phyloP scores from a whole-genome alignment of 2,888 invertebrate genomes.

The Trachelus tabidus region DNA sequence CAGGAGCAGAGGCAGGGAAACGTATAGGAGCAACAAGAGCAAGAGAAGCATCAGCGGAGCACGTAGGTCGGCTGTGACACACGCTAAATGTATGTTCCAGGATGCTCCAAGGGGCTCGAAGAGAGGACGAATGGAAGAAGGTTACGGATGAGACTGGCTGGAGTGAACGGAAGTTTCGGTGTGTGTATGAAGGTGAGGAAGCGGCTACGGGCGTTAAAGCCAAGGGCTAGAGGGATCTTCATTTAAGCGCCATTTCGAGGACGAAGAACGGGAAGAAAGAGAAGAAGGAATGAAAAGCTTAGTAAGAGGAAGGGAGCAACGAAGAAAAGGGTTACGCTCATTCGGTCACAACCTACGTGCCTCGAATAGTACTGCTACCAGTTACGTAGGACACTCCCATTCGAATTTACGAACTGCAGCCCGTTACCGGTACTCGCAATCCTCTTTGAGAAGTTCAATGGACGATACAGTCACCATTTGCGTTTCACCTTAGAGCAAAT shows the following conservation, averaged over 20 bases:
- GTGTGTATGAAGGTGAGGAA: neutral
- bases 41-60: neutral
- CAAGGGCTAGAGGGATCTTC: conserved; percentile 3
- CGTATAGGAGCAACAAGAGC: conserved; percentile 14
- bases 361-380: conserved; percentile 28
- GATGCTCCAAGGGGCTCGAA: neutral
- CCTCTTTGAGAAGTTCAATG: too few species aligned
- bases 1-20: conserved; percentile 4
- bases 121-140: conserved; percentile 7
- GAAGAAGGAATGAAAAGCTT: too few species aligned
- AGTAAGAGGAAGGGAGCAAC: too few species aligned
- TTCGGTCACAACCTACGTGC: conserved; percentile 39
- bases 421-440: neutral
- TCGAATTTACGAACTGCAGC: conserved; percentile 10
- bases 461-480: too few species aligned
- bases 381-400: conserved; percentile 13
- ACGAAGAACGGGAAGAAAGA: neutral
- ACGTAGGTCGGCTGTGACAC: neutral
- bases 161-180: neutral
- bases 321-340: conserved; percentile 31
- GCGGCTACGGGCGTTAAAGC: neutral
- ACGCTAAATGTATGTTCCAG: conserved; percentile 3
- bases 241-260: neutral
- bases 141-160: neutral
- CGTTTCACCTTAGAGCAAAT: too few species aligned